Percentiles rank a stretch among this genome's conserved stretches.
phyloP scores from a whole-genome alignment of 2,797 vertebrate genomes.

The Sciurus vulgaris region DNA sequence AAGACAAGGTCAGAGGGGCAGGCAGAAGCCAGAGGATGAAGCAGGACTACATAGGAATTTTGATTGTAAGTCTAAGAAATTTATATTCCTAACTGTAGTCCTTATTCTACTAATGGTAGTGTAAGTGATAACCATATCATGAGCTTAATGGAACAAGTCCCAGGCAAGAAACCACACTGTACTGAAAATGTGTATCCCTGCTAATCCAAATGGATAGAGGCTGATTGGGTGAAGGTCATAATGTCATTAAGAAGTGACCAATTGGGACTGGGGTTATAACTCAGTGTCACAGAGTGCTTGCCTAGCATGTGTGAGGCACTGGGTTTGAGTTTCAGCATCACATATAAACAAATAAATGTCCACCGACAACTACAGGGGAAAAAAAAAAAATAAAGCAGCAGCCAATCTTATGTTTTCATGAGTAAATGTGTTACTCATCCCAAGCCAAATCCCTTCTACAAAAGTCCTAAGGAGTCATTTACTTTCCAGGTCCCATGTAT shows the following conservation, averaged over 20 bases:
- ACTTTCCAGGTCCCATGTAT: background rate
- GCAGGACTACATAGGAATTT: background rate
- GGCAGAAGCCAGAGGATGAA: background rate
- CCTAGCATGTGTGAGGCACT: too few species aligned
- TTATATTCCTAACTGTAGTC: background rate
- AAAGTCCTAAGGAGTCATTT: background rate
- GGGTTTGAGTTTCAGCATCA: too few species aligned
- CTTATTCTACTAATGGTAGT: background rate
- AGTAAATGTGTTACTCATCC: background rate
- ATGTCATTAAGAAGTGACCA: background rate
- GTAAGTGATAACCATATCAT: background rate
- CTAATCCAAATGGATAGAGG: background rate
- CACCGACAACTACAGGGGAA: too few species aligned
- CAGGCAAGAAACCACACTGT: background rate
- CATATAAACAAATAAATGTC: too few species aligned
- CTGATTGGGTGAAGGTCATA: background rate
- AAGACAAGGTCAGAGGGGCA: background rate
- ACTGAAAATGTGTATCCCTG: background rate
- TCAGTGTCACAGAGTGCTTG: too few species aligned
- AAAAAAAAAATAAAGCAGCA: background rate
- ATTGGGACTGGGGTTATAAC: too few species aligned
- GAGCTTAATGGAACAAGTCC: background rate
- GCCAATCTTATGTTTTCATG: background rate
- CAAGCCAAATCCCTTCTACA: slow-evolving; percentile 25
- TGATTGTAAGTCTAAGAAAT: background rate